Conservation (phyloP, 2,113 vertebrate species). For the Eonycteris spelaea region DNA sequence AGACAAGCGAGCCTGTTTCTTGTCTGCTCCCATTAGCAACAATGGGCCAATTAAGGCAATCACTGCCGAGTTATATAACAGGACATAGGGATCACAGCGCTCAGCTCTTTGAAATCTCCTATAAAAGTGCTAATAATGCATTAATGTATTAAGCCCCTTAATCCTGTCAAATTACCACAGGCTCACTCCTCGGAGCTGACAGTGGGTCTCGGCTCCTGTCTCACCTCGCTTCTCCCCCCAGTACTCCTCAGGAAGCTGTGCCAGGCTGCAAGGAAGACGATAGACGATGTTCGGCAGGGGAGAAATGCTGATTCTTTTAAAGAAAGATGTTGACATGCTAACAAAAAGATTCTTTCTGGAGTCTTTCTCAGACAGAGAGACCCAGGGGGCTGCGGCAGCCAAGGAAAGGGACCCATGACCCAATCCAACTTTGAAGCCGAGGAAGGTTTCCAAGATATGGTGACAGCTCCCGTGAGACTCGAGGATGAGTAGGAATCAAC, state of each 20-base stretch:
- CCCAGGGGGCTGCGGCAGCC: not conserved
- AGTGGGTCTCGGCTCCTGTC: not conserved
- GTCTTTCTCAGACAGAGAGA: not conserved
- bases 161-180: slow-evolving; percentile 81
- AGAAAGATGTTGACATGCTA: not conserved
- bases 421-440: not conserved
- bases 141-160: slow-evolving; percentile 84
- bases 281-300: not conserved
- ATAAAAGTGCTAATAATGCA: slow-evolving; percentile 81
- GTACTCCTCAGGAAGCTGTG: not conserved
- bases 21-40: slow-evolving; percentile 65
- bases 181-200: slow-evolving; percentile 56
- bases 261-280: not conserved
- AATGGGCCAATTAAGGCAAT: slow-evolving; percentile 82
- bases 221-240: accelerated
- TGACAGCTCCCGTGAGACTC: not conserved
- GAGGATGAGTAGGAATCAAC: not conserved
- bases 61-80: slow-evolving; percentile 78
- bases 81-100: slow-evolving; percentile 76
- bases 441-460: not conserved
- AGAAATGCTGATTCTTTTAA: not conserved
- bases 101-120: slow-evolving; percentile 80
- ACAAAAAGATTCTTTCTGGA: not conserved
- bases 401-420: not conserved
- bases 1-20: slow-evolving; percentile 35